Conservation (phyloP, 2,888 invertebrate genomes). For the Sacculina carcini region DNA sequence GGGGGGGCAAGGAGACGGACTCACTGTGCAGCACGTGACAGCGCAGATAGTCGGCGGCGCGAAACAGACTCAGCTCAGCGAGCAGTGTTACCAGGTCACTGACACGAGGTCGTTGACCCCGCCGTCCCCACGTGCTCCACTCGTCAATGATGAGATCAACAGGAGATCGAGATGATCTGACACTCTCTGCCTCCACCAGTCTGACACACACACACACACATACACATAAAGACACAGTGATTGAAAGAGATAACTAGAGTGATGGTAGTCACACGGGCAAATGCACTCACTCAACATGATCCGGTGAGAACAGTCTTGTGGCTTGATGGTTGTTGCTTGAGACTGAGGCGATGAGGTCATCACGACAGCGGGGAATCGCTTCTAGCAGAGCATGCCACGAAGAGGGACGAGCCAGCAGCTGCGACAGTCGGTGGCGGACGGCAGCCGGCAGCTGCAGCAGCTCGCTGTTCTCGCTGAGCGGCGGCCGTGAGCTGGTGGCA, state of each 20-base stretch:
- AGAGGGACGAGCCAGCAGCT: not conserved
- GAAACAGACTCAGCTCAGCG: slow-evolving; percentile 7
- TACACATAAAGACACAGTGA: too few relatives aligned
- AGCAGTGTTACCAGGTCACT: slow-evolving; percentile 10
- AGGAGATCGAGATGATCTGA: not conserved
- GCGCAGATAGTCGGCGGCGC: slow-evolving; percentile 11
- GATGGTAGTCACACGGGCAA: not conserved
- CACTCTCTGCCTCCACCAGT: slow-evolving; percentile 2
- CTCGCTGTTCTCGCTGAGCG: not conserved
- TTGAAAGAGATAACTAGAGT: not conserved
- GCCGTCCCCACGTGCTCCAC: slow-evolving; percentile 12
- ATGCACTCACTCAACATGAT: not conserved
- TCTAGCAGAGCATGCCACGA: slow-evolving; percentile 13
- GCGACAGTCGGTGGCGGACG: not conserved
- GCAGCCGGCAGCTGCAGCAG: slow-evolving; percentile 2
- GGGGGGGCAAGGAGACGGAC: not conserved
- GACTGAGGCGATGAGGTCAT: slow-evolving; percentile 25
- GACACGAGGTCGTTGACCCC: slow-evolving; percentile 8
- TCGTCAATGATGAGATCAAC: slow-evolving; percentile 11
- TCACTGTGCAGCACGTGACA: slow-evolving; percentile 11
- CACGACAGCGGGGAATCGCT: slow-evolving; percentile 40
- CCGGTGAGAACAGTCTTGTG: not conserved
- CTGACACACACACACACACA: not conserved
- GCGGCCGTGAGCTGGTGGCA: too few relatives aligned
- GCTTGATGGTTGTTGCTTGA: not conserved